A percentile compares a stretch with the other conserved stretches of the same genome.
phyloP scores from a whole-genome alignment of 1,140 invertebrate genomes.

The Radopholus similis region DNA sequence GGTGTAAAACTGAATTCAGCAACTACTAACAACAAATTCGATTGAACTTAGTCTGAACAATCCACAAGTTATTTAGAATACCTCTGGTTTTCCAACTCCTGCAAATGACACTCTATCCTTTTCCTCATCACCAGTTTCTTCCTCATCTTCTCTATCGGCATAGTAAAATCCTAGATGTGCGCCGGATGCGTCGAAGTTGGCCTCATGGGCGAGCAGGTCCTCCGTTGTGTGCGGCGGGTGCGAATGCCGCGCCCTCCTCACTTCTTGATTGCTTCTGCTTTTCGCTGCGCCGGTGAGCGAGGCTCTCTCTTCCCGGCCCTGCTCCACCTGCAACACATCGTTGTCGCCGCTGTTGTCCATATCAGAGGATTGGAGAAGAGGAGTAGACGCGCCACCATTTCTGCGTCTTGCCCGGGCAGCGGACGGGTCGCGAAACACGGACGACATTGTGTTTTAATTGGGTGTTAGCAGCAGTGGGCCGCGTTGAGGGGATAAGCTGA shows the following conservation, averaged over 20 bases:
- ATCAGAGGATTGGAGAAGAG: too few relatives aligned
- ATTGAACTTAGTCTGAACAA: not conserved
- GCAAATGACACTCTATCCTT: too few relatives aligned
- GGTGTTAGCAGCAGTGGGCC: too few relatives aligned
- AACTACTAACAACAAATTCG: not conserved
- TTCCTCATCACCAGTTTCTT: not conserved
- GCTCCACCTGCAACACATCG: not conserved
- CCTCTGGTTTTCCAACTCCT: too few relatives aligned
- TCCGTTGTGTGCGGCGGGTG: not conserved
- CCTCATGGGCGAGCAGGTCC: not conserved
- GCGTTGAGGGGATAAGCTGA: too few relatives aligned
- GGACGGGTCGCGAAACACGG: too few relatives aligned
- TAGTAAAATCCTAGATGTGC: not conserved
- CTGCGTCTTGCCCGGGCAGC: too few relatives aligned
- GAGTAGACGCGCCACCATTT: too few relatives aligned
- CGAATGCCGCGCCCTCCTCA: not conserved
- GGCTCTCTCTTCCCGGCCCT: not conserved
- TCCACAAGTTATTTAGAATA: too few relatives aligned
- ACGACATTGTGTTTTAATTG: too few relatives aligned
- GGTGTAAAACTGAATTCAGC: not conserved
- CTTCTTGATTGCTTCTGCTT: not conserved
- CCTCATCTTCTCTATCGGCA: not conserved
- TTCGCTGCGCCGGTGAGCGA: not conserved
- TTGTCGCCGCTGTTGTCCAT: not conserved
- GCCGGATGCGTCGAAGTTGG: not conserved